phyloP scores from a whole-genome alignment of 2,113 vertebrate genomes.

The Mohoua ochrocephala region DNA sequence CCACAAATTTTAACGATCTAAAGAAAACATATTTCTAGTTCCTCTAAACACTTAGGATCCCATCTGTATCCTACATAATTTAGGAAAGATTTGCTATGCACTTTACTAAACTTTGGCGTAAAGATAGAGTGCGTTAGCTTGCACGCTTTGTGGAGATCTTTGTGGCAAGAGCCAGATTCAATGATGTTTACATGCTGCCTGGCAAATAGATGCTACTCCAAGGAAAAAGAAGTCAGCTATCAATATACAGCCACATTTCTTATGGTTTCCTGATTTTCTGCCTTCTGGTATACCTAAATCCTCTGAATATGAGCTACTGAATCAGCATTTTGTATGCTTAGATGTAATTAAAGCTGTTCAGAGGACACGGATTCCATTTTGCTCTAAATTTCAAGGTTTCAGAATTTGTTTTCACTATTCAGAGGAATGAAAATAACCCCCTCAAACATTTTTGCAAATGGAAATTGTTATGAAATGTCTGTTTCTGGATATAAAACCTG shows the following conservation, averaged over 20 bases:
- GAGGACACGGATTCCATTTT: slow-evolving; percentile 21
- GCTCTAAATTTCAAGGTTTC: slow-evolving; percentile 3
- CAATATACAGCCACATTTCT: background rate
- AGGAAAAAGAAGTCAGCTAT: background rate
- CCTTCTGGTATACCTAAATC: slow-evolving; percentile 13
- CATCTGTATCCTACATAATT: background rate
- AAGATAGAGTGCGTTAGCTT: background rate
- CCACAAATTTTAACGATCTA: background rate
- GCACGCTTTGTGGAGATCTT: background rate
- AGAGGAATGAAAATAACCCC: slow-evolving; percentile 46
- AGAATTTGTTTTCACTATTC: slow-evolving; percentile 45
- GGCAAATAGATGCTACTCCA: background rate
- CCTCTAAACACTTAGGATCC: background rate
- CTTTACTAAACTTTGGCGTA: background rate
- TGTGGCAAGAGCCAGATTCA: background rate
- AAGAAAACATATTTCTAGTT: background rate
- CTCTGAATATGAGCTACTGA: slow-evolving; percentile 36
- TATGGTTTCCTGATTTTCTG: slow-evolving; percentile 2
- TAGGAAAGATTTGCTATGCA: background rate
- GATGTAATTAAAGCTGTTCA: background rate
- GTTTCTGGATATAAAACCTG: slow-evolving; percentile 29
- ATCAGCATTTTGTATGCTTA: slow-evolving; percentile 43
- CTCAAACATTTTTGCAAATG: slow-evolving; percentile 25
- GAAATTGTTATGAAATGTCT: slow-evolving; percentile 44
- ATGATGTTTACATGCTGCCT: background rate